These are phyloP conservation scores for Cisticola juncidis DNA, from an alignment of 2,113 vertebrate species.

Conservation along the genomic window DNA sequence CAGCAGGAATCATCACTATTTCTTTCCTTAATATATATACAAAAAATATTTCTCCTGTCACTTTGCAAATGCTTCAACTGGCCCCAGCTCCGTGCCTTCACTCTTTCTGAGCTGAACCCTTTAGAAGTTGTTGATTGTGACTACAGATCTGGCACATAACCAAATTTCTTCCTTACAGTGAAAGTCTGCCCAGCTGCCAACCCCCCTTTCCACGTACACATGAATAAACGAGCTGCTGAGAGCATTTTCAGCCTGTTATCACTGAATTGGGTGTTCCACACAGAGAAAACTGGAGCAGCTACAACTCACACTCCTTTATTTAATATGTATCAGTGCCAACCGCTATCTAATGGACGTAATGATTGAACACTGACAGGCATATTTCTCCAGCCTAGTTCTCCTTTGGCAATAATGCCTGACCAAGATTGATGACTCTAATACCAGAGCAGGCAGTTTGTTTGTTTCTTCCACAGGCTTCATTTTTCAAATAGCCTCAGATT, in stretches of 20 bases:
- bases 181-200: neutral
- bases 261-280: neutral
- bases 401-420: conserved; percentile 57
- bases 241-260: conserved; percentile 1
- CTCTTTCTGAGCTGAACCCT: neutral
- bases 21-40: neutral
- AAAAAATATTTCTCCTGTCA: neutral
- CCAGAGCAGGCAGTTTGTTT: conserved; percentile 54
- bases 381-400: conserved; percentile 53
- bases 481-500: conserved; percentile 44
- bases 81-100: neutral
- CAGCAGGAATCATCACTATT: neutral
- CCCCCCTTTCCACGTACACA: neutral
- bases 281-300: neutral
- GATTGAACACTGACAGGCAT: conserved; percentile 51
- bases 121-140: neutral
- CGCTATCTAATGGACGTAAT: conserved; percentile 39
- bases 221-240: neutral
- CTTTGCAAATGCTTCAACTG: neutral
- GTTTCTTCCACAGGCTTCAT: conserved; percentile 50
- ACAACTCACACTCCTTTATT: conserved; percentile 7
- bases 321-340: conserved; percentile 30
- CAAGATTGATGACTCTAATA: conserved; percentile 65
- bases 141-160: neutral
- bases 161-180: neutral